Evolutionary conservation across 2,113 vertebrate species (phyloP).

Genomic region (Tiliqua scincoides): DNA sequence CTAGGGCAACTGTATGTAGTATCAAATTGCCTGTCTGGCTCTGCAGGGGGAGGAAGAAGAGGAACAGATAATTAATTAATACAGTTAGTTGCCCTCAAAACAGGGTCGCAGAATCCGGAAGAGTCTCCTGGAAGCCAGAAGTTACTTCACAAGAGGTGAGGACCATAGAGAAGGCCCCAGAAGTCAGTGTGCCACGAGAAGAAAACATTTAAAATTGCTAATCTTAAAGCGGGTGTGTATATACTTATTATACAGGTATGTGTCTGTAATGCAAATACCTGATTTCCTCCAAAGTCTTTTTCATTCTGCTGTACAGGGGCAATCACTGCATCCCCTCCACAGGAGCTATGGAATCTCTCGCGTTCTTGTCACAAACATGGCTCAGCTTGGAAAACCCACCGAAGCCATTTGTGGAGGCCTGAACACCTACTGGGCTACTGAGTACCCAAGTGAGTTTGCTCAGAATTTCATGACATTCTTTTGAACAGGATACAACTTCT

Average conservation of each 20-base stretch:
- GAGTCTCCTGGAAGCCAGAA: too few relatives aligned
- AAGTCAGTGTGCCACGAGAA: too few relatives aligned
- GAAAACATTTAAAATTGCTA: too few relatives aligned
- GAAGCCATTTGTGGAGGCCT: constrained; percentile 39
- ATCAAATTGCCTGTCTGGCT: too few relatives aligned
- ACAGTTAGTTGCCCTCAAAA: too few relatives aligned
- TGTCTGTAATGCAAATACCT: background rate
- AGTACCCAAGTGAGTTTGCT: constrained; percentile 33
- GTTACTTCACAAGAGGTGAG: too few relatives aligned
- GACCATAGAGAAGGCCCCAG: too few relatives aligned
- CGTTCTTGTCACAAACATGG: constrained; percentile 11
- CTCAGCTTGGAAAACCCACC: constrained; percentile 5
- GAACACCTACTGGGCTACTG: constrained; percentile 43
- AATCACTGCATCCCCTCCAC: constrained; percentile 17
- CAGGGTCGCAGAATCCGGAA: too few relatives aligned
- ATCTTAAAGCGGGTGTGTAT: background rate
- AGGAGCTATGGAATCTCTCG: constrained; percentile 32
- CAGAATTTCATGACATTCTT: background rate
- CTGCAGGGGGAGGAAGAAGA: too few relatives aligned
- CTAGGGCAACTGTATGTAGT: too few relatives aligned
- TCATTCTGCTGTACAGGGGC: background rate
- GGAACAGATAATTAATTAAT: too few relatives aligned
- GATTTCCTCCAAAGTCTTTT: background rate
- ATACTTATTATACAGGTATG: background rate
- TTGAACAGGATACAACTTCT: background rate